Base-by-base conservation (phyloP, 1,140 invertebrate species). In the Cecropterus lyciades region DNA sequence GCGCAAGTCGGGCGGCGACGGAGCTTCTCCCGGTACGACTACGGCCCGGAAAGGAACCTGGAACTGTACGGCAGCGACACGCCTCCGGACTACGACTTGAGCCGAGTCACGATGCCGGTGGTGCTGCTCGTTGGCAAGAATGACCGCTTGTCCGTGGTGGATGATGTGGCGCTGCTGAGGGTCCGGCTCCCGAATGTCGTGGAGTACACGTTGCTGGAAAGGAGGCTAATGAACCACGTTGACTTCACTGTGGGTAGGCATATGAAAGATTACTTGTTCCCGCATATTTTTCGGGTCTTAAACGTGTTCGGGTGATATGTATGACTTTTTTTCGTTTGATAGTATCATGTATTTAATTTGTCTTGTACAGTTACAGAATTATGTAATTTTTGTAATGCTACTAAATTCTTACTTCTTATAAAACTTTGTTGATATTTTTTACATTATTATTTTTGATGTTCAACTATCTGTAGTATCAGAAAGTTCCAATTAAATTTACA, bases 121-220 rank as follows among this genome's bases (percentile, higher is more conserved):
- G 92, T 91, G 8, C 67, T 95, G 3, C 93, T 93, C 67, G 94
- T 92, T 20, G 70, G 93, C 92, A 79, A 83, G 9, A 94, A 95
- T 60, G 95, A 96, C 79, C 91, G 84, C 71, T 70, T 95, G 0
- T 92, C 94, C 1, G 30, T 67, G 6, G 3, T 75, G 4, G 20
- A 93, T 90, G 94, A 95, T 73, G 93, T 95, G 0, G 51, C 86
- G 14, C 79, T 77, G 9, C 67, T 95, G 15, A 80, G 82, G 4
- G 69, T 69, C 0, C 57, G 82, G 24, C 65, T 95, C 27, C 85
- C 91, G 4, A 56, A 43, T n/a, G 53, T 56, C 10, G 37, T 56
- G 30, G 16, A 11, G 2, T 56, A 56, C 16, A n/a, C 42, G 14
- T 45, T 70, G 7, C 24, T 72, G 8, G 37, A 57, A n/a, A 8